Evolutionary conservation across 2,113 vertebrate genomes (phyloP).

Genomic region (Gorilla gorilla): DNA sequence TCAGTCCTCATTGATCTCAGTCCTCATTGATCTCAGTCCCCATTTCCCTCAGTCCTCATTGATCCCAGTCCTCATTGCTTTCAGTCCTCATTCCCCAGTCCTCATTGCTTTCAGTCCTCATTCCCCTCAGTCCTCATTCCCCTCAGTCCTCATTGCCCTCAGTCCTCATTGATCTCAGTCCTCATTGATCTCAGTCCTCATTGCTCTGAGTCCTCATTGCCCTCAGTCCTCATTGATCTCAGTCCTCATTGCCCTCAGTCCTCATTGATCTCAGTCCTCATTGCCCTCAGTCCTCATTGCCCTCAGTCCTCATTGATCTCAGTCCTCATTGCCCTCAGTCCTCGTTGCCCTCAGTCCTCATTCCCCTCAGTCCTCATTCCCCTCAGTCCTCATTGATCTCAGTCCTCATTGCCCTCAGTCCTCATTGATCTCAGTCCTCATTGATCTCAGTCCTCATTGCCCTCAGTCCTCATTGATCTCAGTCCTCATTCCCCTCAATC

Average conservation of each 20-base stretch:
- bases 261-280: too few species aligned
- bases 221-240: rapidly evolving
- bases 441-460: neutral
- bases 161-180: neutral
- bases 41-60: neutral
- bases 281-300: rapidly evolving
- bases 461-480: neutral
- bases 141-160: too few species aligned
- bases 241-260: too few species aligned
- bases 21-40: neutral
- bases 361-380: rapidly evolving
- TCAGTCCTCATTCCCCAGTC: too few species aligned
- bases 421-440: neutral
- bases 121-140: neutral
- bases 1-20: neutral
- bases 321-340: too few species aligned
- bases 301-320: neutral
- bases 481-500: neutral
- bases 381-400: neutral
- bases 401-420: too few species aligned
- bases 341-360: neutral
- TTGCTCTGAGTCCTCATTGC: rapidly evolving
- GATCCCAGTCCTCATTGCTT: neutral
- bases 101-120: too few species aligned
- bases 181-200: neutral